Evolutionary conservation across 2,797 vertebrate genomes (phyloP).

Genomic region (Acropternis orthonyx): DNA sequence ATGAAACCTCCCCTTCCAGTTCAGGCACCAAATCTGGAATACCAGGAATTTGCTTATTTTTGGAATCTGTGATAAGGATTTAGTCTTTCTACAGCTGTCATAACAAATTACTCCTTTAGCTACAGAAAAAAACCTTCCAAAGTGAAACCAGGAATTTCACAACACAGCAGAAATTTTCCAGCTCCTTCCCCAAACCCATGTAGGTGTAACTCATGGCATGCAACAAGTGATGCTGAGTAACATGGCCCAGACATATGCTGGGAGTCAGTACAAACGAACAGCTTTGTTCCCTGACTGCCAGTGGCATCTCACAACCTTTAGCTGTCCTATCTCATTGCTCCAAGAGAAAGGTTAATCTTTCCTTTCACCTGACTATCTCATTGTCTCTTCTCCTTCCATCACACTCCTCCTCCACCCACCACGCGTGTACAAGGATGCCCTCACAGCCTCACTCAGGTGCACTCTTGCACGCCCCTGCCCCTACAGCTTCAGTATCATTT

Average conservation of each 20-base stretch:
- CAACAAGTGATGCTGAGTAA: background rate
- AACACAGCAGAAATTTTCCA: background rate
- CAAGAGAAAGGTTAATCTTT: background rate
- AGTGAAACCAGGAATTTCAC: background rate
- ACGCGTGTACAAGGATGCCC: background rate
- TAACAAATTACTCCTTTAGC: background rate
- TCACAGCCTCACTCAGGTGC: background rate
- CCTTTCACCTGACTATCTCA: background rate
- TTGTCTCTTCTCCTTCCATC: background rate
- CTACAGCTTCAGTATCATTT: background rate
- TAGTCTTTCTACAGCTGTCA: background rate
- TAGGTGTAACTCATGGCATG: background rate
- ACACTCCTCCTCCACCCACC: background rate
- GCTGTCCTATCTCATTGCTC: background rate
- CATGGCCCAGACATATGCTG: background rate
- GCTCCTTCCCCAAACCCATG: background rate
- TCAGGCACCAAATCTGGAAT: background rate
- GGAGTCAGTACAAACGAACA: background rate
- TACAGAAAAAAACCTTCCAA: background rate
- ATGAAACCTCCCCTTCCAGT: background rate
- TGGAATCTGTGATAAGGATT: background rate
- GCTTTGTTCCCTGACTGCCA: background rate
- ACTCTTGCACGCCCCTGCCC: background rate
- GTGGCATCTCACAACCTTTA: background rate
- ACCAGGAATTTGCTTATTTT: background rate